Evolutionary conservation across 2,888 invertebrate genomes (phyloP).

Genomic region (Eurytoma adleriae): DNA sequence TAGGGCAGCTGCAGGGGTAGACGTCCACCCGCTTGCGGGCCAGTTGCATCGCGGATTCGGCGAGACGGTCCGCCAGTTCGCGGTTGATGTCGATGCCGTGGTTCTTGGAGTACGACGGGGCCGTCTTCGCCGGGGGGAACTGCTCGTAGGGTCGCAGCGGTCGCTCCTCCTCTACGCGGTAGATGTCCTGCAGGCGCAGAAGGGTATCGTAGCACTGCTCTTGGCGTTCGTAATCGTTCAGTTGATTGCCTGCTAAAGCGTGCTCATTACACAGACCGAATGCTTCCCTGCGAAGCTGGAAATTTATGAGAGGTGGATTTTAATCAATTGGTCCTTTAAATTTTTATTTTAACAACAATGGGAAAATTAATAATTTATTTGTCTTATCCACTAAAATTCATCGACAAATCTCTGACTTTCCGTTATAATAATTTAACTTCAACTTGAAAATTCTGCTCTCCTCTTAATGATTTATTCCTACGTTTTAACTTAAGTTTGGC

Average conservation of each 20-base stretch:
- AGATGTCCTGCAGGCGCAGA: conserved; percentile 34
- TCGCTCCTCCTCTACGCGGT: background rate
- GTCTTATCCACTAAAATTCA: no score
- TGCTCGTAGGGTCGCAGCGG: background rate
- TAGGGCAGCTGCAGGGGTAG: background rate
- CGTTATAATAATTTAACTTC: no score
- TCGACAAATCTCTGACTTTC: no score
- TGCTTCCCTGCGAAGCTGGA: conserved; percentile 30
- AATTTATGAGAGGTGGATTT: background rate
- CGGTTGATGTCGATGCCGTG: conserved; percentile 26
- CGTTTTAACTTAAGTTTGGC: no score
- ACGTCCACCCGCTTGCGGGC: background rate
- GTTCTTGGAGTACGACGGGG: background rate
- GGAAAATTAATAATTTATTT: no score
- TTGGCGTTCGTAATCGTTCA: conserved; percentile 40
- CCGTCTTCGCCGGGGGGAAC: background rate
- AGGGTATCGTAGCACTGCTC: conserved; percentile 38
- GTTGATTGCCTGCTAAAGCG: conserved; percentile 8
- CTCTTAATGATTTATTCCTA: no score
- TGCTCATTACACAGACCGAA: background rate
- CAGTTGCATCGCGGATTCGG: conserved; percentile 35
- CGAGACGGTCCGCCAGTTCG: conserved; percentile 37
- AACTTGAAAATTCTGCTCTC: no score
- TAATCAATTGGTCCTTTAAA: background rate
- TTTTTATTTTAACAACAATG: no score